Evolutionary conservation across 35 echinoderm and acorn worm species (phyloP), one percentile per base, ranked within the genome.

Genomic region (Stichopus chloronotus): DNA sequence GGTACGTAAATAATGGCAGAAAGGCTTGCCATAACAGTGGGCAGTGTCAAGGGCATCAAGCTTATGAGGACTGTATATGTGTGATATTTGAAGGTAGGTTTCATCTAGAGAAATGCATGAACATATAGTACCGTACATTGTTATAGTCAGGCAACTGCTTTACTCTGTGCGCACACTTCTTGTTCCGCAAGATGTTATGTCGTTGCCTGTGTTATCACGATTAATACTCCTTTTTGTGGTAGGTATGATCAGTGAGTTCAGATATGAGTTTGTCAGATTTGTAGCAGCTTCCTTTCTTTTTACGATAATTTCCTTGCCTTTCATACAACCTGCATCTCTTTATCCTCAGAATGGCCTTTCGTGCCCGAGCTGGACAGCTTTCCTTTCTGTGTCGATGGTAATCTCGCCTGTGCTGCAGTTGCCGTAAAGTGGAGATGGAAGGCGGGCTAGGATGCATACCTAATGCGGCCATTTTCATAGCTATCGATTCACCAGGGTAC

Each of bases 401-500:
- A 13, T 57, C 84, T 57, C 56, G 22, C 24, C 43, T 54, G 12
- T 59, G 11, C 19, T 88, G 57, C 54, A 88, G 20, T 20, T 88
- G 58, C 6, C 17, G 6, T 7, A 88, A 60, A 60, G 61, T 88
- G 57, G 87, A 16, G 2, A 8, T 20, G 4, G 58, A 59, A 4
- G 22, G 59, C 3, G 87, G 7, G 14, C 8, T 9, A 7, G 53
- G 11, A 56, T 8, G 56, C 24, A 88, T 13, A 20, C 59, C 87
- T 12, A 19, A 59, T 60, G 86, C 86, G 9, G 5, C 22, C 57
- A 30, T 71, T 71, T 88, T 88, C 58, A 88, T 65, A 53, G 23
- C n/a, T 11, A 92, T 92, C 9, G 91, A 86, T 4, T 92, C 79
- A n/a, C 53, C 91, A 5, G 52, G 78, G 17, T n/a, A n/a, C n/a